Evolutionary conservation across 1,140 invertebrate genomes (phyloP).

Genomic region (Trigoniulus corallinus): DNA sequence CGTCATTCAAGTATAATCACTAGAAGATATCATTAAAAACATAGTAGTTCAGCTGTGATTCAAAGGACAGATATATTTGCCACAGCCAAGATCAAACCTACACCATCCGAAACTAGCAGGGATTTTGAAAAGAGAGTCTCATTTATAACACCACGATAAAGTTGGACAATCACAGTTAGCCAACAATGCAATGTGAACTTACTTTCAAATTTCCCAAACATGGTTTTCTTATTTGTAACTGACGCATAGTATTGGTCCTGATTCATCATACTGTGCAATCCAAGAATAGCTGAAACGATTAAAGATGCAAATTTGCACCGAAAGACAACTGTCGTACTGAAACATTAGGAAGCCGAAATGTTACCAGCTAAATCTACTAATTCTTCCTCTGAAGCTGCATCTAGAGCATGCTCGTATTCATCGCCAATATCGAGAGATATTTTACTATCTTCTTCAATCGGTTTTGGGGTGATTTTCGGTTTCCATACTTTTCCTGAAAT

Average conservation of each 20-base stretch:
- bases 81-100: no score
- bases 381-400: conserved; percentile 84
- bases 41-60: no score
- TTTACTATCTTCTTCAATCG: conserved; percentile 64
- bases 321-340: not conserved
- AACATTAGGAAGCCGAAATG: conserved; percentile 9
- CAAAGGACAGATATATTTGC: no score
- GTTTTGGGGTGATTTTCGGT: conserved; percentile 54
- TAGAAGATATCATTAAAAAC: no score
- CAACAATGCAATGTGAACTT: conserved; percentile 4
- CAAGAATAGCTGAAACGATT: conserved; percentile 96
- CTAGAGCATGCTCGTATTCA: conserved; percentile 87
- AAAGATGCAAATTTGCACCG: conserved; percentile 21
- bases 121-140: not conserved
- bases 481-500: conserved; percentile 44
- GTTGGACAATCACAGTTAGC: not conserved
- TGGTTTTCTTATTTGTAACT: conserved; percentile 73
- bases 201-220: conserved; percentile 28
- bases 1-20: not conserved
- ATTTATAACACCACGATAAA: not conserved
- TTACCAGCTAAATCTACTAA: conserved; percentile 95
- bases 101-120: no score
- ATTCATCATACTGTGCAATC: conserved; percentile 99
- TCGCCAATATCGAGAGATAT: conserved; percentile 85
- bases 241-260: conserved; percentile 99